Conservation (phyloP, 2,113 vertebrate genomes). For the Acrocephalus kingi region DNA sequence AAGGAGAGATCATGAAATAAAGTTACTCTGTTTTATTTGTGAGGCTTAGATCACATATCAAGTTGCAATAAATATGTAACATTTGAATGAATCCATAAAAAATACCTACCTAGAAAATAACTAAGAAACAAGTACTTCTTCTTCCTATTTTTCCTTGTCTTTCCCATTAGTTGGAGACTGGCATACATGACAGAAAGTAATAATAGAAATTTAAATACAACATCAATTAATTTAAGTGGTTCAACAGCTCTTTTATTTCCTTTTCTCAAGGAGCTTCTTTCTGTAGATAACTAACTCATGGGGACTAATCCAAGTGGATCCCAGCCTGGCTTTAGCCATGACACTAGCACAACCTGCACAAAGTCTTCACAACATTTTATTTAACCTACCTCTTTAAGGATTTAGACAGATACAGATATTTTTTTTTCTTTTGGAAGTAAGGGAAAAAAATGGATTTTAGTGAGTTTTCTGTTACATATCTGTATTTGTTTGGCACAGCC, state of each 20-base stretch:
- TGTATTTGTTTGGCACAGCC: neutral
- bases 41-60: neutral
- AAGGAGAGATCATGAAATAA: neutral
- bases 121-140: rapidly evolving
- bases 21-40: neutral
- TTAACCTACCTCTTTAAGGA: neutral
- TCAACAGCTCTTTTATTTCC: neutral
- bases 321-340: neutral
- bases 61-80: neutral
- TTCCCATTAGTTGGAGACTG: neutral
- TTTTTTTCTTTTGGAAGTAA: rapidly evolving
- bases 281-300: neutral
- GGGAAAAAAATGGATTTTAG: neutral
- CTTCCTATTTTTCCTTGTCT: neutral
- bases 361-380: neutral
- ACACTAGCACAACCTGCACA: neutral
- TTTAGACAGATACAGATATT: neutral
- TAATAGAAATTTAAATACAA: neutral
- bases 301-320: neutral
- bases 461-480: neutral
- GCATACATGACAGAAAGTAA: neutral
- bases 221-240: neutral
- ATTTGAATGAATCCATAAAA: neutral
- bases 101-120: neutral
- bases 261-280: neutral